Conservation (phyloP, 2,797 vertebrate species). For the Malacoraja senta region DNA sequence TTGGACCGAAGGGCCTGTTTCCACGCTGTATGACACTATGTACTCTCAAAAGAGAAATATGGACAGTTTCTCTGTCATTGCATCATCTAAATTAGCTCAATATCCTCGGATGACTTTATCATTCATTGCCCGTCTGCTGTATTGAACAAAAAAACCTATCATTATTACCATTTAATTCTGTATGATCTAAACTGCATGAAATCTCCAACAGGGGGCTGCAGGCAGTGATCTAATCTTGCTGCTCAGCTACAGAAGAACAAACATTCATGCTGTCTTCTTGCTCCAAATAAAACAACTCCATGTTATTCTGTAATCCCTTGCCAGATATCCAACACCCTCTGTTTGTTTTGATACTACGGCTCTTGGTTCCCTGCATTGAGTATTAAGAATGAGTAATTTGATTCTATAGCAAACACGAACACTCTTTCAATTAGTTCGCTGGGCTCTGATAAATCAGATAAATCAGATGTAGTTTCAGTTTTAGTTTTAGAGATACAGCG, state of each 20-base stretch:
- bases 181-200: background rate
- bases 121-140: background rate
- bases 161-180: background rate
- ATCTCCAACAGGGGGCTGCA: background rate
- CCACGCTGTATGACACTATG: too few species aligned
- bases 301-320: background rate
- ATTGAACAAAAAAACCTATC: background rate
- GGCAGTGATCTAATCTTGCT: background rate
- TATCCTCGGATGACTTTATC: background rate
- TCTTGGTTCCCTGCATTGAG: too few species aligned
- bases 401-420: background rate
- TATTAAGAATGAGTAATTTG: constrained; percentile 12
- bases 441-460: background rate
- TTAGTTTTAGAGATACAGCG: too few species aligned
- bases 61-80: background rate
- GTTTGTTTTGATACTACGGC: background rate
- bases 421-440: constrained; percentile 2
- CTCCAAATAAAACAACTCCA: background rate
- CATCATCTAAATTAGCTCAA: background rate
- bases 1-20: too few species aligned
- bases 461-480: too few species aligned
- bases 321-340: constrained; percentile 5
- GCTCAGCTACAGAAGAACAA: background rate
- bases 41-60: too few species aligned
- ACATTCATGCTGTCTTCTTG: constrained; percentile 7